These are phyloP conservation scores for Tromatobia lineatoria DNA, from an alignment of 2,888 invertebrate genomes.

Conservation along the genomic window DNA sequence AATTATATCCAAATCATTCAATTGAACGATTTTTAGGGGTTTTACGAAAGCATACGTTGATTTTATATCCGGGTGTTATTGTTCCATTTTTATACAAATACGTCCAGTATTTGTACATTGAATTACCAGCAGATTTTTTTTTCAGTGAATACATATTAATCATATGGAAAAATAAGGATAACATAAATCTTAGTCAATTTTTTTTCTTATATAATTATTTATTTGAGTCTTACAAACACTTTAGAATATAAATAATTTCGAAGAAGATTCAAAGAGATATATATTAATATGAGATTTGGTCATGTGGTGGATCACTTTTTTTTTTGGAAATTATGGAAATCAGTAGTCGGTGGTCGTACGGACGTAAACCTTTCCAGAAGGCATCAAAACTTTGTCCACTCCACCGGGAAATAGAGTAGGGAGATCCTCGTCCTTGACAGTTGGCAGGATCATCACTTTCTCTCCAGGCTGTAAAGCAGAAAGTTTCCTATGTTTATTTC, in stretches of 20 bases:
- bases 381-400: slow-evolving; percentile 89
- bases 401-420: slow-evolving; percentile 90
- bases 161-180: no score
- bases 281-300: background rate
- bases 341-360: slow-evolving; percentile 90
- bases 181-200: background rate
- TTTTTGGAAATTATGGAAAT: slow-evolving; percentile 1
- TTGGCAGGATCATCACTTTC: slow-evolving; percentile 93
- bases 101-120: background rate
- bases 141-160: background rate
- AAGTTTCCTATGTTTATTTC: slow-evolving; percentile 37
- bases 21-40: no score
- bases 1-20: no score
- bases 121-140: no score
- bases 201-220: background rate
- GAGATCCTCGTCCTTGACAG: slow-evolving; percentile 89
- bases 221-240: background rate
- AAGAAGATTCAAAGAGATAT: no score
- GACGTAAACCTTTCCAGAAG: slow-evolving; percentile 92
- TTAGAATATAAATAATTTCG: no score
- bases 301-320: background rate
- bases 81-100: no score
- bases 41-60: no score
- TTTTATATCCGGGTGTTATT: no score
- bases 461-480: slow-evolving; percentile 88